phyloP scores from a whole-genome alignment of 1,140 invertebrate genomes.

The Psix sp. region DNA sequence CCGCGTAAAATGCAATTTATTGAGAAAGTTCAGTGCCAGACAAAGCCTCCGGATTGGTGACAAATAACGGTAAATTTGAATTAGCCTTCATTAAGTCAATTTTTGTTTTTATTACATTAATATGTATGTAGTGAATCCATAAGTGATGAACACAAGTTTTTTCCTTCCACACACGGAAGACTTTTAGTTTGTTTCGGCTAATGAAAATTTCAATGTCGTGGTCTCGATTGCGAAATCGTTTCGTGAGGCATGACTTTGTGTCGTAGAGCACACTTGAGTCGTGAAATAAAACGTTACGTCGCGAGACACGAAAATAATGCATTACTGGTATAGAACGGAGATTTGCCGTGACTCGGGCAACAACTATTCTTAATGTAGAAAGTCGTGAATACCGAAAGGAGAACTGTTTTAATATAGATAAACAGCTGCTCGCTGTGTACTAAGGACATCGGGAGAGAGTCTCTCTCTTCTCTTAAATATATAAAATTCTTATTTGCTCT shows the following conservation, averaged over 20 bases:
- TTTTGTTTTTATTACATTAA: no score
- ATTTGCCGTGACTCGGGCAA: constrained; percentile 27
- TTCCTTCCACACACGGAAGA: no score
- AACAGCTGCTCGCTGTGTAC: constrained; percentile 25
- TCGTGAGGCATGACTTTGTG: no score
- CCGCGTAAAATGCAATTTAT: constrained; percentile 45
- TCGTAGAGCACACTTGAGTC: neutral
- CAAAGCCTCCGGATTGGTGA: constrained; percentile 59
- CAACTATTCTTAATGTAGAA: constrained; percentile 55
- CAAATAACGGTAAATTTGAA: constrained; percentile 55
- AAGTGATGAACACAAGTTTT: no score
- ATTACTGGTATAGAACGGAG: constrained; percentile 26
- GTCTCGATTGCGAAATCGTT: no score
- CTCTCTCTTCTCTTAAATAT: constrained; percentile 45
- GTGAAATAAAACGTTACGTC: constrained; percentile 15
- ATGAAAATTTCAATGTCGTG: no score
- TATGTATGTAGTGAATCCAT: no score
- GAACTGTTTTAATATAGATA: constrained; percentile 57
- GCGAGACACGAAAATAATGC: constrained; percentile 28
- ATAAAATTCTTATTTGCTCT: constrained; percentile 52
- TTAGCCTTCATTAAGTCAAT: no score
- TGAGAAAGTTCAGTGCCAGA: constrained; percentile 49
- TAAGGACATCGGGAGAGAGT: constrained; percentile 49
- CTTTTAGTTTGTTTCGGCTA: no score
- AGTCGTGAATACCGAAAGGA: constrained; percentile 55